Base-by-base conservation (phyloP, 35 echinoderm and acorn worm genomes). In the Chiridota heheva region DNA sequence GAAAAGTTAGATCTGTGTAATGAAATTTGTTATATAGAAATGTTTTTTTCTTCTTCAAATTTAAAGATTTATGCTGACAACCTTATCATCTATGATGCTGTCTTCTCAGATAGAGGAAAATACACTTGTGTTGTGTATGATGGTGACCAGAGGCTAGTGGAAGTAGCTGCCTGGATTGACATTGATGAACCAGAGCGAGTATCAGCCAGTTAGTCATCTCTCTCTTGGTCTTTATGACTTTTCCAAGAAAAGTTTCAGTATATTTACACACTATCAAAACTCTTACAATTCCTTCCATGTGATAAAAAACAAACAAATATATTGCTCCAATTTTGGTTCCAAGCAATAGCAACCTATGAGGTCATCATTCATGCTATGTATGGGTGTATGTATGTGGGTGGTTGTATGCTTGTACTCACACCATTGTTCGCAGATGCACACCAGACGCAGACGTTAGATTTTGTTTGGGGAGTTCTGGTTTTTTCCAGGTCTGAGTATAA, bases 51-150 rank as follows among this genome's bases (percentile, higher is more conserved):
- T n/a, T n/a, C n/a, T 53, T 46, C 8, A 26, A 25, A 16, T 61
- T 33, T 39, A 15, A 6, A 85, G 82, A 28, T 44, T 13, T 41
- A 36, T 10, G 58, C 62, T 7, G 84, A 87, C 27, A 72, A n/a
- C 24, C 83, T 93, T 3, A 4, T 93, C 4, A 68, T 93, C 30
- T 26, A 70, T 41, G 51, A 78, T 22, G 59, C 79, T 3, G 35
- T 72, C 7, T 26, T 36, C 0, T 6, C 37, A 22, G 77, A 93
- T 45, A 24, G 45, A 34, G 90, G 90, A 10, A 36, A 48, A 27
- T 93, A 93, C 62, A 93, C 78, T 1, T 93, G 90, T 69, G 44
- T 82, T 5, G 76, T 87, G 0, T 44, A 25, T 5, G 15, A 32
- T 4, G 48, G 73, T 24, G 5, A 7, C 17, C 28, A 77, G 7